Conservation (phyloP, 2,888 invertebrate genomes). For the Drosophila robusta region DNA sequence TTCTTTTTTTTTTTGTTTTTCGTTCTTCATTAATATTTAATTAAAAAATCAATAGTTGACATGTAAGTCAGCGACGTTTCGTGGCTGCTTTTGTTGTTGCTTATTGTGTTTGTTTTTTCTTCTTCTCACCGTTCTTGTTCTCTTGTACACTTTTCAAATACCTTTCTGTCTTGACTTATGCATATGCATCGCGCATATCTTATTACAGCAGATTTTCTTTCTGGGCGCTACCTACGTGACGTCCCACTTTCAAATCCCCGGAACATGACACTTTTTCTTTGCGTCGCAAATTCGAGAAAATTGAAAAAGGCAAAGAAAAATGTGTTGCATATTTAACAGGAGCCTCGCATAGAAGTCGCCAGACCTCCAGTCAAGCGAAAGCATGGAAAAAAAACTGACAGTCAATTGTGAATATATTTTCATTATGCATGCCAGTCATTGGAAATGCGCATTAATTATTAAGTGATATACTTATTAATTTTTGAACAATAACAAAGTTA, state of each 20-base stretch:
- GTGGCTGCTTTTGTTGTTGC: constrained; percentile 22
- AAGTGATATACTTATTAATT: not conserved
- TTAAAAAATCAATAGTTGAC: constrained; percentile 83
- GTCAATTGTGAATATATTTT: not conserved
- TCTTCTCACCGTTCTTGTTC: constrained; percentile 25
- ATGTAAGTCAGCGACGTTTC: constrained; percentile 69
- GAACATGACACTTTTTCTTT: constrained; percentile 34
- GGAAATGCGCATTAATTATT: not conserved
- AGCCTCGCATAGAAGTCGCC: constrained; percentile 6
- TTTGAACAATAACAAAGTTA: not conserved
- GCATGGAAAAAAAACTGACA: not conserved
- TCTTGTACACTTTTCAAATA: constrained; percentile 47
- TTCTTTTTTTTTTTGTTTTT: constrained; percentile 45
- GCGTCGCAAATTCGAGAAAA: constrained; percentile 10
- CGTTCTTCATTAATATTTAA: constrained; percentile 82
- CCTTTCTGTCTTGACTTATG: constrained; percentile 59
- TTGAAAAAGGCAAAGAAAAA: constrained; percentile 36
- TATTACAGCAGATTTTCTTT: constrained; percentile 74
- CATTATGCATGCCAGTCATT: constrained; percentile 3
- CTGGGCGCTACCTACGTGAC: constrained; percentile 62
- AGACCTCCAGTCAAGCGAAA: not conserved
- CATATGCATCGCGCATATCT: constrained; percentile 78
- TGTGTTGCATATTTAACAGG: constrained; percentile 49
- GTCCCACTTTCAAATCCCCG: constrained; percentile 56
- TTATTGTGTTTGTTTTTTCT: not conserved